Base-by-base conservation (phyloP, 2,888 invertebrate genomes). In the Ptychoptera albimana region DNA sequence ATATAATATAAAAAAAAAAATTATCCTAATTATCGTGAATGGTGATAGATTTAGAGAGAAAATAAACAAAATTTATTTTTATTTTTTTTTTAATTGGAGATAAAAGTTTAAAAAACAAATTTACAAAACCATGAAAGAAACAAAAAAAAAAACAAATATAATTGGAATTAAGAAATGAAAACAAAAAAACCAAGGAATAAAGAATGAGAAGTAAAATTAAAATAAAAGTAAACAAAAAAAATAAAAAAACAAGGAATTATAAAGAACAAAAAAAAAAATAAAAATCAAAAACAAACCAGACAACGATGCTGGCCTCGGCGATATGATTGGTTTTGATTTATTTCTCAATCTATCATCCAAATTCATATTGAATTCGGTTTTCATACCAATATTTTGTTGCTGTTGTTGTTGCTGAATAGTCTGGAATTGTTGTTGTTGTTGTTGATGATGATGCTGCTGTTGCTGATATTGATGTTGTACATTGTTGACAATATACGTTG, bases 221-320 rank as follows among this genome's bases (percentile, higher is more conserved):
- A 52, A 52, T 48, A 44, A 50, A 55, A 51, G 43, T 44, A 47
- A 48, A 42, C 38, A 29, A 45, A 45, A 6, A 36, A 37, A 38
- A 39, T 35, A 45, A 48, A 46, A 34, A 42, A 51, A 51, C 53
- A 48, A 49, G 50, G 50, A 49, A 50, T 31, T 44, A 49, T 47
- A 46, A 51, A 45, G 48, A 50, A 54, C 49, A 42, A 49, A 51
- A 55, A 53, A 51, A 54, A 51, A 48, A 52, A 52, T 47, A 51
- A 50, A 57, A 54, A 53, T 49, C 47, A 53, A 51, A 55, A 57
- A 63, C 60, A 58, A 63, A 64, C 63, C 57, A 55, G 59, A 57
- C 61, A 64, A 60, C 50, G 66, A 66, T 55, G 65, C 65, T 55
- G 65, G 65, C 58, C 65, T 58, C 53, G 66, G 63, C 53, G 62